A percentile compares a stretch with the other conserved stretches of the same genome.
Evolutionary conservation across 2,113 vertebrate species (phyloP).

Genomic region (Anoura caudifer): DNA sequence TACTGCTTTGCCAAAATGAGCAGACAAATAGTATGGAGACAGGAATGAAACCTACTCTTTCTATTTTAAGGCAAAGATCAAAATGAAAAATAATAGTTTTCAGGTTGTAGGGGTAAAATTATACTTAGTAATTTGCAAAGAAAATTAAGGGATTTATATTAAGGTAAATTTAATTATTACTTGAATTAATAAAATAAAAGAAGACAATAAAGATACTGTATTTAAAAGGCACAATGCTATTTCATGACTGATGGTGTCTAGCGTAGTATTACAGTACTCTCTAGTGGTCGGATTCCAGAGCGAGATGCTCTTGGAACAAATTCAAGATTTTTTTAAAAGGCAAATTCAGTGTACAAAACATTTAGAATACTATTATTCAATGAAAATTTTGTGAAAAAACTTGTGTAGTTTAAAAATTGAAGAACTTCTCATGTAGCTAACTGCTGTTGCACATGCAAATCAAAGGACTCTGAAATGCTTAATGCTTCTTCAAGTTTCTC

Average conservation of each 20-base stretch:
- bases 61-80: background rate
- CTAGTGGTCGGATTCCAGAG: constrained; percentile 36
- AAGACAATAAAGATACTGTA: background rate
- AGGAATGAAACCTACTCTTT: background rate
- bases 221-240: background rate
- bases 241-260: background rate
- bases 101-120: background rate
- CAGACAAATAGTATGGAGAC: background rate
- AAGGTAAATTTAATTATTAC: background rate
- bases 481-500: background rate
- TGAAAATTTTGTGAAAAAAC: background rate
- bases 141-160: background rate
- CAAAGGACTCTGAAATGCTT: background rate
- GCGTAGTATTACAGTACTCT: constrained; percentile 34
- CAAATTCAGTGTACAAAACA: background rate
- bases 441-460: background rate
- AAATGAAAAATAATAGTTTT: background rate
- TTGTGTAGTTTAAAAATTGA: background rate
- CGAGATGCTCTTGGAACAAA: background rate
- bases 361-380: background rate
- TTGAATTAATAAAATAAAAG: background rate
- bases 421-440: background rate
- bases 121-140: background rate
- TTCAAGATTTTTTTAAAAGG: background rate
- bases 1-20: background rate